A percentile compares a stretch with the other conserved stretches of the same genome.
phyloP scores from a whole-genome alignment of 2,113 vertebrate species.

The Sander lucioperca region DNA sequence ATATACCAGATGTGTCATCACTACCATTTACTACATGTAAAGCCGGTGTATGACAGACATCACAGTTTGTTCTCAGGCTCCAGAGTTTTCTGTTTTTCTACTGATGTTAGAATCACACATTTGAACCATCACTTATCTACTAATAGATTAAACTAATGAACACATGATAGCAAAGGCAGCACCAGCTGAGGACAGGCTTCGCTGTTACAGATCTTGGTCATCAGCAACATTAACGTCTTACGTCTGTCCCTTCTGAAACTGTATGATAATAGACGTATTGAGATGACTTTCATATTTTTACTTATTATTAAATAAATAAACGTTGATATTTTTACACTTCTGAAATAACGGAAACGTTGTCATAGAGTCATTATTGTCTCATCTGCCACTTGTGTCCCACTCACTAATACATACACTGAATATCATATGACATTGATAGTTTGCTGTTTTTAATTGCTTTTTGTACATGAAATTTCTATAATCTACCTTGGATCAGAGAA shows the following conservation, averaged over 20 bases:
- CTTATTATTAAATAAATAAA: too few relatives aligned
- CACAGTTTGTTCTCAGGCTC: constrained; percentile 34
- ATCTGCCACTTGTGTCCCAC: constrained; percentile 31
- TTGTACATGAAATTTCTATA: constrained; percentile 66
- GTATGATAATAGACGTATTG: constrained; percentile 17
- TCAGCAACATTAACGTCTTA: constrained; percentile 16
- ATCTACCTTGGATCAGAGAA: constrained; percentile 58
- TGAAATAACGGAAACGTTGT: constrained; percentile 32
- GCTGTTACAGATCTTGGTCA: constrained; percentile 38
- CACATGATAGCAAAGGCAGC: constrained; percentile 42
- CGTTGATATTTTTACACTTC: constrained; percentile 13
- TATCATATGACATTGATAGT: constrained; percentile 67
- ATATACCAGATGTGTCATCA: constrained; percentile 10
- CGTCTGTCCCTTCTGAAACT: constrained; percentile 4
- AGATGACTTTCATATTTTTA: constrained; percentile 22
- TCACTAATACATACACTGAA: constrained; percentile 57
- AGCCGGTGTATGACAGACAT: constrained; percentile 38
- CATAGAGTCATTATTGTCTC: constrained; percentile 39
- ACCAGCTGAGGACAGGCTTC: constrained; percentile 31
- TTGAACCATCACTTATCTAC: constrained; percentile 50
- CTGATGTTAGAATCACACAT: constrained; percentile 42
- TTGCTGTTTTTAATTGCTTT: constrained; percentile 75
- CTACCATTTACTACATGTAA: constrained; percentile 7
- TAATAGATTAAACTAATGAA: constrained; percentile 55
- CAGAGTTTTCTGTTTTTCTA: constrained; percentile 20